phyloP scores from a whole-genome alignment of 2,888 invertebrate species.

The Limnephilus rhombicus region DNA sequence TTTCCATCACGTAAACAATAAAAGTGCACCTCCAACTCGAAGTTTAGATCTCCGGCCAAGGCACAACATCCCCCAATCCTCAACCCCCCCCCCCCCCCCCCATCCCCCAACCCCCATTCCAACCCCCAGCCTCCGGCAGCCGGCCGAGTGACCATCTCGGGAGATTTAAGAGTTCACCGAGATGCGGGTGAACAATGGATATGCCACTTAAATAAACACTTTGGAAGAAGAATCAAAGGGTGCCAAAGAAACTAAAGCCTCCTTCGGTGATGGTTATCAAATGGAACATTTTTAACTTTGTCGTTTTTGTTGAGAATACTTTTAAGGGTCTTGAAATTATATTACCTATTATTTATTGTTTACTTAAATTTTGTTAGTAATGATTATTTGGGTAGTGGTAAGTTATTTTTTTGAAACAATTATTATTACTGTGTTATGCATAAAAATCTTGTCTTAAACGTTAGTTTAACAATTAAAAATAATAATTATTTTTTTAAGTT shows the following conservation, averaged over 20 bases:
- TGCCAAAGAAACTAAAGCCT: background rate
- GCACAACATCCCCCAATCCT: conserved; percentile 3
- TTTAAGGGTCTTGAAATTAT: background rate
- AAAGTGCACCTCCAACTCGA: conserved; percentile 21
- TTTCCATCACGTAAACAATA: conserved; percentile 29
- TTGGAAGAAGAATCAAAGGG: background rate
- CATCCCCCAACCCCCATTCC: background rate
- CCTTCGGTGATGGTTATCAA: background rate
- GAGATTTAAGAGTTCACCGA: conserved; percentile 31
- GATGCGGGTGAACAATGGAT: conserved; percentile 23
- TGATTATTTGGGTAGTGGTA: too few species aligned
- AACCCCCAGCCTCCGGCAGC: background rate
- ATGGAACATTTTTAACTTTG: background rate
- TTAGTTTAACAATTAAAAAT: too few species aligned
- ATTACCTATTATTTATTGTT: background rate
- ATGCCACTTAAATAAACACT: conserved; percentile 22
- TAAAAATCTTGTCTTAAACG: too few species aligned
- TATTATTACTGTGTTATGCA: too few species aligned
- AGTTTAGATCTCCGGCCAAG: conserved; percentile 4
- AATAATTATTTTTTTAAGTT: too few species aligned
- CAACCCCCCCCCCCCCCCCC: background rate
- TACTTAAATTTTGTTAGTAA: too few species aligned
- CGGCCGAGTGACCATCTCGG: conserved; percentile 18
- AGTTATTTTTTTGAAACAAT: too few species aligned
- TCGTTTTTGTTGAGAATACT: background rate